Evolutionary conservation across 92 coral and sea anemone species (phyloP).

Genomic region (Parazoanthus atlanticus): DNA sequence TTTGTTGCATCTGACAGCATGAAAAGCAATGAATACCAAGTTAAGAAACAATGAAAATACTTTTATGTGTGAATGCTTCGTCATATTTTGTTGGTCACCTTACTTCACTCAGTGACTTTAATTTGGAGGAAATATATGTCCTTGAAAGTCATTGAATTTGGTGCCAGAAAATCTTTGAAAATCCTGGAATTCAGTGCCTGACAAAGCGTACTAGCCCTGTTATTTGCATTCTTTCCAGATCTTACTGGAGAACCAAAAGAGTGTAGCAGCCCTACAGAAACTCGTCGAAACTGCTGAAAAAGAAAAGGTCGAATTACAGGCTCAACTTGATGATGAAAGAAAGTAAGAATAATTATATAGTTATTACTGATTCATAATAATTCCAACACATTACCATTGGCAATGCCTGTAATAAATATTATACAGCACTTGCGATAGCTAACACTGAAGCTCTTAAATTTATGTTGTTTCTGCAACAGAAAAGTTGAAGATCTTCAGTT

Average conservation of each 20-base stretch:
- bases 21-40: too few species aligned
- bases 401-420: neutral
- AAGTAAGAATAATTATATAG: conserved; percentile 56
- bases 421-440: neutral
- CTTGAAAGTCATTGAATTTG: neutral
- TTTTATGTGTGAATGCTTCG: neutral
- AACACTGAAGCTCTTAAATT: neutral
- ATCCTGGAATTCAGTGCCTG: neutral
- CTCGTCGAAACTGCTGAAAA: conserved; percentile 66
- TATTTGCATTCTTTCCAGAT: conserved; percentile 41
- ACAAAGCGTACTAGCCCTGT: too few species aligned
- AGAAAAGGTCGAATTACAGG: conserved; percentile 73
- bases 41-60: too few species aligned
- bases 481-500: conserved; percentile 95
- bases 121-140: neutral
- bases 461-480: conserved; percentile 36
- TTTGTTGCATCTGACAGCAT: too few species aligned
- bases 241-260: conserved; percentile 67
- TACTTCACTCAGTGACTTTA: neutral
- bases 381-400: neutral
- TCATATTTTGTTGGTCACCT: neutral
- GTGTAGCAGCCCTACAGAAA: conserved; percentile 65
- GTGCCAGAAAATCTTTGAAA: neutral
- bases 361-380: neutral
- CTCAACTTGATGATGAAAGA: conserved; percentile 86